Conservation (phyloP, 2,797 vertebrate genomes). For the Percopsis omiscomaycus region DNA sequence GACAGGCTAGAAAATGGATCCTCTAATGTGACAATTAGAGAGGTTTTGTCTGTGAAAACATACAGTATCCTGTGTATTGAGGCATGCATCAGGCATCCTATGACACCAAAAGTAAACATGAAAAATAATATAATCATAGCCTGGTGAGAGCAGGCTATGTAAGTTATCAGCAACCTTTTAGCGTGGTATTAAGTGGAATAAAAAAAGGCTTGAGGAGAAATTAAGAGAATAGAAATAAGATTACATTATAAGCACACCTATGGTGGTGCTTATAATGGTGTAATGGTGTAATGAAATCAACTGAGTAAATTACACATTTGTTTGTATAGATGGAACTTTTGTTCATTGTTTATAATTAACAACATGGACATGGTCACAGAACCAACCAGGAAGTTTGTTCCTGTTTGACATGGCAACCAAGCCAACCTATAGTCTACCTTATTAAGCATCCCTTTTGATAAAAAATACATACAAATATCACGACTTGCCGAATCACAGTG, state of each 20-base stretch:
- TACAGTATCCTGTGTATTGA: not conserved
- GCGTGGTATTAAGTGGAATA: too few species aligned
- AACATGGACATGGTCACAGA: too few species aligned
- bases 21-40: not conserved
- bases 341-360: too few species aligned
- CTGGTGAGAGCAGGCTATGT: not conserved
- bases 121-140: not conserved
- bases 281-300: too few species aligned
- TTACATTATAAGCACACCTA: not conserved
- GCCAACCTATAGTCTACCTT: not conserved
- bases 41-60: not conserved
- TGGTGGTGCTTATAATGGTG: too few species aligned
- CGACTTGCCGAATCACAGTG: not conserved
- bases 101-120: constrained; percentile 7
- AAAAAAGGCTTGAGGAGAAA: constrained; percentile 8
- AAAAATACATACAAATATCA: not conserved
- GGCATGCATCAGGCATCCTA: not conserved
- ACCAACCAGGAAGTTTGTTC: not conserved
- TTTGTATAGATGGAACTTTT: too few species aligned
- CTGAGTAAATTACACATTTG: not conserved
- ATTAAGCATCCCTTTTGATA: not conserved
- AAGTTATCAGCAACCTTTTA: too few species aligned
- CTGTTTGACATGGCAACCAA: not conserved
- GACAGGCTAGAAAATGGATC: too few species aligned
- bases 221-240: constrained; percentile 20